These are phyloP conservation scores for Adelges cooleyi DNA, from an alignment of 1,140 invertebrate genomes.

Conservation along the genomic window DNA sequence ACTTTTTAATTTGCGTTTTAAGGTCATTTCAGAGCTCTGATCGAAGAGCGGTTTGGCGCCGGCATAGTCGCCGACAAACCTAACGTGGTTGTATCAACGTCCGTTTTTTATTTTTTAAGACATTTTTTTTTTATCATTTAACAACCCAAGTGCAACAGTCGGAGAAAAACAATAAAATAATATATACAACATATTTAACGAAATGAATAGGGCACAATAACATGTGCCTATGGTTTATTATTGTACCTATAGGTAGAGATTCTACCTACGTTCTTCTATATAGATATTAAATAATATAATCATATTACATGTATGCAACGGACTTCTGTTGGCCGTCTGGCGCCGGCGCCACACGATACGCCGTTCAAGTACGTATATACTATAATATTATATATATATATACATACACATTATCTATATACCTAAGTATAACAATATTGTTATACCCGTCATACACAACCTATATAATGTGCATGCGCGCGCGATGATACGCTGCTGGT, in stretches of 20 bases:
- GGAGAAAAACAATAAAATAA: not conserved
- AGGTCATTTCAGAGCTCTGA: not conserved
- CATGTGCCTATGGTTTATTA: no score
- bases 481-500: no score
- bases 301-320: not conserved
- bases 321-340: constrained; percentile 20
- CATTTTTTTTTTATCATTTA: not conserved
- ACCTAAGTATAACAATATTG: no score
- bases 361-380: no score
- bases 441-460: no score
- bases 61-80: not conserved
- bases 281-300: not conserved
- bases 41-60: constrained; percentile 1
- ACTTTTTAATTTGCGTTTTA: not conserved
- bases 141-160: not conserved
- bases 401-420: no score
- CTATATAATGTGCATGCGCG: no score
- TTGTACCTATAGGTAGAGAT: not conserved
- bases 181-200: not conserved
- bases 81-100: not conserved
- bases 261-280: not conserved
- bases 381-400: no score
- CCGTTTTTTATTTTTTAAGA: not conserved
- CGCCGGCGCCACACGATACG: constrained; percentile 21
- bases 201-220: not conserved